phyloP scores from a whole-genome alignment of 2,113 vertebrate genomes.

The Rattus rattus region DNA sequence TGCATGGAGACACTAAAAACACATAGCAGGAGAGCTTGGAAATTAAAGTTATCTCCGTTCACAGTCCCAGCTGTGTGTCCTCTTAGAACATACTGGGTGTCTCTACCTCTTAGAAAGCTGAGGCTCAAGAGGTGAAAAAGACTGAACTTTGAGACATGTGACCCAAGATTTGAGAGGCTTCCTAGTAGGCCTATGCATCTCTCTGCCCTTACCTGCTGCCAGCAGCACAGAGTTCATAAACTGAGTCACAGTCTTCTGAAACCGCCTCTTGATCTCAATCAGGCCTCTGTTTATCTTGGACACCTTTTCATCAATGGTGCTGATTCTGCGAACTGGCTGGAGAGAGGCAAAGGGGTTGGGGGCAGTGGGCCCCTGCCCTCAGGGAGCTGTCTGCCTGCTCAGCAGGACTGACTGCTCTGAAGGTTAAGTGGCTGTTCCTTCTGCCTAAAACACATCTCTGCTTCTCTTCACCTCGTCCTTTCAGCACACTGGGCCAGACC shows the following conservation, averaged over 20 bases:
- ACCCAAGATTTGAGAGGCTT: not conserved
- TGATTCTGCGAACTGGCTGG: conserved; percentile 19
- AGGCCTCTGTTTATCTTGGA: conserved; percentile 67
- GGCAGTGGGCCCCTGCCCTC: not conserved
- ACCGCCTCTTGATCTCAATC: conserved; percentile 75
- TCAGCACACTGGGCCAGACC: not conserved
- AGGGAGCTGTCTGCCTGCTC: not conserved
- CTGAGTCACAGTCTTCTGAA: conserved; percentile 78
- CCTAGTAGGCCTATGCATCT: fast-evolving
- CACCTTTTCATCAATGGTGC: not conserved
- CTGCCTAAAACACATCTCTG: not conserved
- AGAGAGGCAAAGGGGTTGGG: not conserved
- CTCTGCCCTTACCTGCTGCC: conserved; percentile 73
- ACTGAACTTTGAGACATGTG: not conserved
- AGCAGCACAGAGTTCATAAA: conserved; percentile 80
- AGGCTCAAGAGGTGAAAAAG: not conserved
- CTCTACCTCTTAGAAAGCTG: not conserved
- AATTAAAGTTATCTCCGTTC: not conserved
- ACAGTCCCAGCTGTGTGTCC: no score
- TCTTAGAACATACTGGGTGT: not conserved
- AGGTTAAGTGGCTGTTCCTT: not conserved
- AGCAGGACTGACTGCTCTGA: not conserved
- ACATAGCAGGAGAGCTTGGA: not conserved
- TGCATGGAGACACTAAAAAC: not conserved
- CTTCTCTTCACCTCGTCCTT: not conserved